Percentiles rank a stretch among this genome's conserved stretches.
Conservation (phyloP, 2,888 invertebrate genomes). For the Bedellia somnulentella region DNA sequence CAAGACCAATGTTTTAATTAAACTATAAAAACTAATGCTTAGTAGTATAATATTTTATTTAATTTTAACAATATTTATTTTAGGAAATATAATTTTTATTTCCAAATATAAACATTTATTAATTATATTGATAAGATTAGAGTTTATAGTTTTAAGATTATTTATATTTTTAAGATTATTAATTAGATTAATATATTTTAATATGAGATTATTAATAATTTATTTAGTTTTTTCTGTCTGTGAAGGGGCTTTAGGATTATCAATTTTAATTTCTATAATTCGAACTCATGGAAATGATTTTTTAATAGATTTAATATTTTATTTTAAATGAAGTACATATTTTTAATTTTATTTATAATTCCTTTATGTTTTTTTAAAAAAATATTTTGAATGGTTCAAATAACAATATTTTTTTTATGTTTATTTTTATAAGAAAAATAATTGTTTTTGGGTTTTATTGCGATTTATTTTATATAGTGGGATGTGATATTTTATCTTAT, state of each 20-base stretch:
- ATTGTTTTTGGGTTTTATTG: slow-evolving; percentile 27
- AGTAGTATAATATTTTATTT: slow-evolving; percentile 40
- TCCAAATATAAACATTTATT: slow-evolving; percentile 62
- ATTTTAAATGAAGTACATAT: slow-evolving; percentile 61
- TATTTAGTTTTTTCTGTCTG: slow-evolving; percentile 67
- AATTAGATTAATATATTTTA: slow-evolving; percentile 43
- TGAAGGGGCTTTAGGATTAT: slow-evolving; percentile 66
- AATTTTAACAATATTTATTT: too few relatives aligned
- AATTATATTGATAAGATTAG: slow-evolving; percentile 61
- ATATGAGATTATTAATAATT: slow-evolving; percentile 60
- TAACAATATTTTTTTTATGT: too few relatives aligned
- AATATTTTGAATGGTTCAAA: too few relatives aligned
- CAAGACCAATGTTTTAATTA: slow-evolving; percentile 70
- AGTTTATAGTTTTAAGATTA: too few relatives aligned
- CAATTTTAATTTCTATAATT: slow-evolving; percentile 64
- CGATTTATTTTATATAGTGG: slow-evolving; percentile 41
- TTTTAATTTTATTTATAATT: slow-evolving; percentile 47
- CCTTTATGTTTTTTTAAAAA: slow-evolving; percentile 50
- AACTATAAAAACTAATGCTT: too few relatives aligned
- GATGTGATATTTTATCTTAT: slow-evolving; percentile 55
- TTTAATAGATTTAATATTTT: slow-evolving; percentile 59
- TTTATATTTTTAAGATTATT: slow-evolving; percentile 60
- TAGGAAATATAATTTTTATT: slow-evolving; percentile 53
- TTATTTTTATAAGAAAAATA: too few relatives aligned
- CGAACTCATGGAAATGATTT: slow-evolving; percentile 66